Evolutionary conservation across 2,797 vertebrate genomes (phyloP).

Genomic region (Graptemys geographica): DNA sequence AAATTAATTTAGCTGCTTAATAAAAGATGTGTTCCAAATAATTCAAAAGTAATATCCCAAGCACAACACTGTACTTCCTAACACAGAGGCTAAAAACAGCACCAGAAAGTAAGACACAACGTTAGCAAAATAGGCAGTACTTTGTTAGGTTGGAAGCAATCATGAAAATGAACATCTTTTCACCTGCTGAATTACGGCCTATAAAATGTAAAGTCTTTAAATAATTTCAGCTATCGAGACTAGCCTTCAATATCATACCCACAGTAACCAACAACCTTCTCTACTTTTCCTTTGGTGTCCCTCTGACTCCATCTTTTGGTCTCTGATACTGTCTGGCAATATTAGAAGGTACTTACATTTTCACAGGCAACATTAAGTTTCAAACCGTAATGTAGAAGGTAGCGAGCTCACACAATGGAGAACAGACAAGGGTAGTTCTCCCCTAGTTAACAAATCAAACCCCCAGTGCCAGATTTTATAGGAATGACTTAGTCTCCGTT

Average conservation of each 20-base stretch:
- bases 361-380: not conserved
- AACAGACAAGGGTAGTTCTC: slow-evolving; percentile 11
- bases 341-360: not conserved
- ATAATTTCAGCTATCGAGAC: not conserved
- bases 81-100: not conserved
- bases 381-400: not conserved
- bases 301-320: not conserved
- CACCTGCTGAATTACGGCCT: not conserved
- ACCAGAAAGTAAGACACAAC: not conserved
- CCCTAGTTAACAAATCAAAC: not conserved
- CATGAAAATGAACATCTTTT: not conserved
- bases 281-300: not conserved
- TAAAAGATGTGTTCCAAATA: not conserved
- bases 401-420: not conserved
- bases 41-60: slow-evolving; percentile 3
- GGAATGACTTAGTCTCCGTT: not conserved
- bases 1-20: slow-evolving; percentile 17
- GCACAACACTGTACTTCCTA: not conserved
- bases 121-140: not conserved
- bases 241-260: not conserved
- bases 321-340: not conserved
- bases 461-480: not conserved
- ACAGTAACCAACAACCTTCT: not conserved
- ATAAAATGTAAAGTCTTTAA: not conserved
- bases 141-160: not conserved